Conservation (phyloP, 2,888 invertebrate species). For the Meloe dianella region DNA sequence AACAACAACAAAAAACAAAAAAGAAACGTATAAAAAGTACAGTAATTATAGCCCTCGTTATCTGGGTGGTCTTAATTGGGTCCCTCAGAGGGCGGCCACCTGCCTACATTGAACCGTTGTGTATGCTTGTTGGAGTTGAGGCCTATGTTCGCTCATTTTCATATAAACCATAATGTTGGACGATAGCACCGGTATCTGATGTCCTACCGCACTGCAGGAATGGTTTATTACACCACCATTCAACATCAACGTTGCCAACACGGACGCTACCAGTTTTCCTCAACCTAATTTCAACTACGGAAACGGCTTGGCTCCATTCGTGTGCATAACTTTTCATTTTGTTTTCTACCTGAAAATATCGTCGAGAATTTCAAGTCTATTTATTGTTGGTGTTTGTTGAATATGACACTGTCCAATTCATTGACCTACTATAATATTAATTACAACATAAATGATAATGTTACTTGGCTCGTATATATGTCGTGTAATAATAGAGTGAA, state of each 20-base stretch:
- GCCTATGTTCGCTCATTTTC: constrained; percentile 5
- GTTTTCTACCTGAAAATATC: not conserved
- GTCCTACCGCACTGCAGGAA: constrained; percentile 38
- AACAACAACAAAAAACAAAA: too few relatives aligned
- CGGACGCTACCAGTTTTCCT: constrained; percentile 43
- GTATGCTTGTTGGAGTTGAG: not conserved
- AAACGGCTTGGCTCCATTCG: not conserved
- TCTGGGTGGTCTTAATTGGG: constrained; percentile 4
- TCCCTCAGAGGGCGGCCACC: not conserved
- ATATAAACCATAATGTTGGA: constrained; percentile 20
- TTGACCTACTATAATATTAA: not conserved
- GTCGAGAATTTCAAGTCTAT: not conserved
- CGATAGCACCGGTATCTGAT: constrained; percentile 19
- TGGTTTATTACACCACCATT: constrained; percentile 36
- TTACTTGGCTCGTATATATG: not conserved
- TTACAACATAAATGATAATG: not conserved
- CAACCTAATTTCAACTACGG: constrained; percentile 51
- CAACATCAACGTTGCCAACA: not conserved
- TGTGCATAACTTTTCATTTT: not conserved
- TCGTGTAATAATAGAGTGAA: not conserved
- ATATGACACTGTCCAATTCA: constrained; percentile 1
- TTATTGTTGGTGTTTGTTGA: not conserved
- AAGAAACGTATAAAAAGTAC: not conserved
- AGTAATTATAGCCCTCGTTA: constrained; percentile 3
- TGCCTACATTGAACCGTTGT: not conserved